phyloP scores from a whole-genome alignment of 2,888 invertebrate genomes.

The Exephanes ischioxanthus region DNA sequence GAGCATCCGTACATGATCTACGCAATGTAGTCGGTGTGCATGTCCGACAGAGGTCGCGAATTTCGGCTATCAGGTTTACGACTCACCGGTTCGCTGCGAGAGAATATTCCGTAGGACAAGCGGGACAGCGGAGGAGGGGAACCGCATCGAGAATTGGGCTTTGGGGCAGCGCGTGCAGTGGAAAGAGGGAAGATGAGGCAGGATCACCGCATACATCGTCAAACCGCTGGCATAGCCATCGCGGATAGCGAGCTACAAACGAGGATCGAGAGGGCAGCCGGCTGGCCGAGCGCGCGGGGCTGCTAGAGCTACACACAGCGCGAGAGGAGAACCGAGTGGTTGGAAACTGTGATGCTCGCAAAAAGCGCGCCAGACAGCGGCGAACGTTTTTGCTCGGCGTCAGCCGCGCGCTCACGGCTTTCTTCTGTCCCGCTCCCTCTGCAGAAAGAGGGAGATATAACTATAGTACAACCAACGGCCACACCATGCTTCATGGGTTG shows the following conservation, averaged over 20 bases:
- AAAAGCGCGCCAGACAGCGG: slow-evolving; percentile 85
- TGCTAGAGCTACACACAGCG: slow-evolving; percentile 75
- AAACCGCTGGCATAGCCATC: background rate
- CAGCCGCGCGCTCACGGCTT: slow-evolving; percentile 81
- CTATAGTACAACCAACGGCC: slow-evolving; percentile 28
- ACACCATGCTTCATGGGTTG: slow-evolving; percentile 44
- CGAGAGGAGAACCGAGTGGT: slow-evolving; percentile 75
- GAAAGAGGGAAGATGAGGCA: background rate
- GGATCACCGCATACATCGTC: slow-evolving; percentile 31
- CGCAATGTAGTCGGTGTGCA: background rate
- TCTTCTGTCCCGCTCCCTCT: slow-evolving; percentile 81
- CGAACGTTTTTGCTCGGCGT: slow-evolving; percentile 84
- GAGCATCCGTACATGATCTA: background rate
- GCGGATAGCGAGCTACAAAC: slow-evolving; percentile 45
- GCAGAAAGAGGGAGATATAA: slow-evolving; percentile 57
- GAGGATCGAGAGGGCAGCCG: slow-evolving; percentile 47
- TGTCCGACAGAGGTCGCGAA: background rate
- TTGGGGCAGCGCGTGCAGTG: slow-evolving; percentile 9
- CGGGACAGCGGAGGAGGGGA: slow-evolving; percentile 57
- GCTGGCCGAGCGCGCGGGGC: slow-evolving; percentile 43
- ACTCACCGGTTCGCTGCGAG: slow-evolving; percentile 2
- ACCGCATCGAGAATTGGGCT: slow-evolving; percentile 77
- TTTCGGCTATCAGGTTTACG: slow-evolving; percentile 28
- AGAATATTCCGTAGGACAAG: slow-evolving; percentile 44
- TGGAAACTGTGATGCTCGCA: slow-evolving; percentile 84